These are phyloP conservation scores for Conops quadrifasciatus DNA, from an alignment of 2,888 invertebrate genomes.

Conservation along the genomic window DNA sequence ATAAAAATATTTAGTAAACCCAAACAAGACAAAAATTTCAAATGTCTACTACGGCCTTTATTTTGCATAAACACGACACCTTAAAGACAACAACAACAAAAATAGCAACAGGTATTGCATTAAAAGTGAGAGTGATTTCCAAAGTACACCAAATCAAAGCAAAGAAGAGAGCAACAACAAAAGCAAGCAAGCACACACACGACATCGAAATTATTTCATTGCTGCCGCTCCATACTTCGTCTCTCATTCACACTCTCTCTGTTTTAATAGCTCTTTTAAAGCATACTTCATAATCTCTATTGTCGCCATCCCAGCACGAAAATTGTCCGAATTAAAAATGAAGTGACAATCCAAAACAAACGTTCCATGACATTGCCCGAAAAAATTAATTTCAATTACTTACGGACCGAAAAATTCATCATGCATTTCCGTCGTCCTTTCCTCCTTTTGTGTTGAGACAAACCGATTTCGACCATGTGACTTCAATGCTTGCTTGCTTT, in stretches of 20 bases:
- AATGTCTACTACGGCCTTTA: conserved; percentile 3
- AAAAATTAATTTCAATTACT: no score
- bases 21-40: background rate
- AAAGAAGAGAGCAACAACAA: conserved; percentile 3
- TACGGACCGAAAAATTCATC: no score
- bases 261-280: background rate
- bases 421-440: no score
- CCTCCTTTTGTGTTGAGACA: no score
- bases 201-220: background rate
- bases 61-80: background rate
- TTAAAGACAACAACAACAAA: conserved; percentile 1
- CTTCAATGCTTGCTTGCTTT: no score
- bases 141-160: conserved; percentile 42
- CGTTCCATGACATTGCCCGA: no score
- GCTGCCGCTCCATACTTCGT: background rate
- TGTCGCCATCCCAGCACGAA: no score
- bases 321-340: no score
- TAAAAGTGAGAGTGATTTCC: conserved; percentile 61
- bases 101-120: conserved; percentile 49
- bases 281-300: background rate
- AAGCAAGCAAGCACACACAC: background rate
- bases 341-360: no score
- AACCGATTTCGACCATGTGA: no score
- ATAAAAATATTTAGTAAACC: background rate
- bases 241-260: conserved; percentile 1